Evolutionary conservation across 2,888 invertebrate genomes (phyloP).

Genomic region (Rhagonycha lutea): DNA sequence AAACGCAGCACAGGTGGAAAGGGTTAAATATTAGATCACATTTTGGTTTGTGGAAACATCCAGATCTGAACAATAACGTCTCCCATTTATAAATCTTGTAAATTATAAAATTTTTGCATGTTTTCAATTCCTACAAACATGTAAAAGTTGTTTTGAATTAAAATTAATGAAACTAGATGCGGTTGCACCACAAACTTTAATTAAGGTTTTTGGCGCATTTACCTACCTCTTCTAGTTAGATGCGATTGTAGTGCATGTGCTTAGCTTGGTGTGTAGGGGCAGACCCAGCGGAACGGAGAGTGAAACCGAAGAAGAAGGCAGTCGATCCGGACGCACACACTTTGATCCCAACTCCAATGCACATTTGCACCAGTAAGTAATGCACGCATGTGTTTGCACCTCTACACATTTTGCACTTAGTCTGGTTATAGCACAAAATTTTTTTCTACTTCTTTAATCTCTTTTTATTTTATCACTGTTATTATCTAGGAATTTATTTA

Average conservation of each 20-base stretch:
- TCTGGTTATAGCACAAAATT: constrained; percentile 7
- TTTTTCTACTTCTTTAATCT: not conserved
- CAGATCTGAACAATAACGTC: not conserved
- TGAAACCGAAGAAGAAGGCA: constrained; percentile 74
- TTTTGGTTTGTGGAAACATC: not conserved
- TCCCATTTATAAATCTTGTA: not conserved
- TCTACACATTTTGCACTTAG: constrained; percentile 24
- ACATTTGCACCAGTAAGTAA: constrained; percentile 60
- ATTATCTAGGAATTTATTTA: not conserved
- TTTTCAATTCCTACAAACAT: not conserved
- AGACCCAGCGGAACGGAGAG: constrained; percentile 72
- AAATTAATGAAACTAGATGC: not conserved
- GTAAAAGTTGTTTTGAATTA: not conserved
- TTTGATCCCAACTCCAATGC: constrained; percentile 53
- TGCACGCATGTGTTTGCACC: constrained; percentile 22
- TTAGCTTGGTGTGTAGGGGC: constrained; percentile 59
- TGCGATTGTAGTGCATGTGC: constrained; percentile 54
- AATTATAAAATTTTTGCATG: constrained; percentile 18
- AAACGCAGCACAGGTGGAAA: not conserved
- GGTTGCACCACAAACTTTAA: not conserved
- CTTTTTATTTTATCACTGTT: not conserved
- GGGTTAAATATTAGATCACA: not conserved
- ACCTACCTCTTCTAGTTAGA: constrained; percentile 25
- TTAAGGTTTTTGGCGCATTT: not conserved
- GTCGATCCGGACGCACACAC: constrained; percentile 54